These are phyloP conservation scores for Notechis scutatus DNA, from an alignment of 2,113 vertebrate genomes.

Conservation along the genomic window DNA sequence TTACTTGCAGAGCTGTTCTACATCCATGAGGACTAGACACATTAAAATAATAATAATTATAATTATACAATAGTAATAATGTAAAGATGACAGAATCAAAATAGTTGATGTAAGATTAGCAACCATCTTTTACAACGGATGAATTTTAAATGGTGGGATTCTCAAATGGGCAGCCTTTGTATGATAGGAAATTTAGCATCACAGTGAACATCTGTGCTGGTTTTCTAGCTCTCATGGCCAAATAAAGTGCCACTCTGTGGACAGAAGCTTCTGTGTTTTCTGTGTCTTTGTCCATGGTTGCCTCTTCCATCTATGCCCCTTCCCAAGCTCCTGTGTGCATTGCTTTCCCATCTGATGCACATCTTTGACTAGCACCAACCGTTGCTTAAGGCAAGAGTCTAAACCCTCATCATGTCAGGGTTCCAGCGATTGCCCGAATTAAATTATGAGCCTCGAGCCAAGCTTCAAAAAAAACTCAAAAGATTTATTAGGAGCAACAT, in stretches of 20 bases:
- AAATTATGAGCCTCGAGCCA: too few relatives aligned
- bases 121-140: background rate
- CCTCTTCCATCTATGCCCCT: background rate
- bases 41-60: background rate
- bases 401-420: background rate
- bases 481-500: too few relatives aligned
- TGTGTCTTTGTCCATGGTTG: background rate
- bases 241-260: too few relatives aligned
- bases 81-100: background rate
- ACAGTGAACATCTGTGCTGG: background rate
- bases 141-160: background rate
- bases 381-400: background rate
- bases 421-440: too few relatives aligned
- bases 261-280: background rate
- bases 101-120: background rate
- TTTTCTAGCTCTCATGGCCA: background rate
- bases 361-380: background rate
- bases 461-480: too few relatives aligned
- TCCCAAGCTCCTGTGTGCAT: background rate
- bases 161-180: too few relatives aligned
- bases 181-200: background rate
- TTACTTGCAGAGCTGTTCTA: background rate
- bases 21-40: background rate
- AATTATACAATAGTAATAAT: background rate
- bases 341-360: background rate